A percentile compares a stretch with the other conserved stretches of the same genome.
Evolutionary conservation across 2,888 invertebrate species (phyloP).

Genomic region (Oscheius sp.): DNA sequence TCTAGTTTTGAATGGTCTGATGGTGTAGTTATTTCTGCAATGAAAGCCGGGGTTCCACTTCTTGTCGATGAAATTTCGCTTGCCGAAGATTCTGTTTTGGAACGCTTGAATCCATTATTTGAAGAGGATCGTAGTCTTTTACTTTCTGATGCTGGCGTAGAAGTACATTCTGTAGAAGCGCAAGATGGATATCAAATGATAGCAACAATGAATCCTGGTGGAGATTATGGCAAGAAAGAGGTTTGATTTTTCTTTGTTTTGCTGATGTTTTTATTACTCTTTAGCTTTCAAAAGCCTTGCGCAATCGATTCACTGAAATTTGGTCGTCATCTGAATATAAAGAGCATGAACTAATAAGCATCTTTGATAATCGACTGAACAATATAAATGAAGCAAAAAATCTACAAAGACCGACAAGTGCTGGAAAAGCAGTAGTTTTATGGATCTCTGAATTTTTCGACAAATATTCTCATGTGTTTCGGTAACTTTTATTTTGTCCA

Average conservation of each 20-base stretch:
- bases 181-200: slow-evolving; percentile 84
- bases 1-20: slow-evolving; percentile 88
- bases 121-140: slow-evolving; percentile 87
- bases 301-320: slow-evolving; percentile 97
- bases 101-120: slow-evolving; percentile 92
- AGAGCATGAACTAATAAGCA: slow-evolving; percentile 81
- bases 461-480: slow-evolving; percentile 52
- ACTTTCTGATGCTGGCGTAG: slow-evolving; percentile 85
- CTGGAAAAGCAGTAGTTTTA: slow-evolving; percentile 43
- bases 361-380: slow-evolving; percentile 76
- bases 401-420: slow-evolving; percentile 25
- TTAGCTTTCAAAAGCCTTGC: slow-evolving; percentile 87
- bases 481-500: slow-evolving; percentile 34
- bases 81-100: slow-evolving; percentile 84
- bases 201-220: slow-evolving; percentile 99
- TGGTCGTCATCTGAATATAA: slow-evolving; percentile 86
- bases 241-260: slow-evolving; percentile 66
- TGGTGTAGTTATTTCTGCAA: slow-evolving; percentile 89
- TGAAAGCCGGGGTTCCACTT: slow-evolving; percentile 87
- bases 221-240: slow-evolving; percentile 99
- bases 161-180: slow-evolving; percentile 74
- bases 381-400: neutral
- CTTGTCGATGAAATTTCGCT: slow-evolving; percentile 98
- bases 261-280: slow-evolving; percentile 35
- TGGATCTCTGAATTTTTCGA: slow-evolving; percentile 55